Evolutionary conservation across 1,140 invertebrate genomes (phyloP), one percentile per base, ranked within the genome.

Genomic region (Achatina immaculata): DNA sequence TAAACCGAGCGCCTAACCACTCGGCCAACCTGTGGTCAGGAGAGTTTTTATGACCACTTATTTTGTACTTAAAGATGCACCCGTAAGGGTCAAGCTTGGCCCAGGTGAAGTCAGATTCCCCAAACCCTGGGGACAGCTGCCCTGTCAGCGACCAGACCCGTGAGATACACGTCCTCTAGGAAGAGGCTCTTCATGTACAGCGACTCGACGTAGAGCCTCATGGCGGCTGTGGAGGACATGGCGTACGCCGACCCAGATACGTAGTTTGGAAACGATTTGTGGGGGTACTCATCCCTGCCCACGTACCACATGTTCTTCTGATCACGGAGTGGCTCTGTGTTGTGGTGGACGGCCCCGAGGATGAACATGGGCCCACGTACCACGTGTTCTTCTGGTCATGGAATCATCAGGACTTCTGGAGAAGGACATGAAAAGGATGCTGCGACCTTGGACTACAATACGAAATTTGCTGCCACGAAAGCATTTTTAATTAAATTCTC

Each of bases 151-250:
- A 82, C 82, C 24, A 88, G 21, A 3, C 89, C 91, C 3, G 91
- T 91, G 1, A 91, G 84, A 80, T 89, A 92, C 31, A 91, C 88
- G 81, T 92, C 91, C 76, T 92, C 91, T n/a, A 92, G 83, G 66
- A 89, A 89, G 31, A 91, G 83, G 2, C 86, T 58, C 14, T 82
- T 84, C 4, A 69, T 75, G 24, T 78, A n/a, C 28, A 86, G 68
- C 6, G 90, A 86, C 6, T 85, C 87, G n/a, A 83, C 62, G 79
- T 87, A 90, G 31, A 92, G 80, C 3, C 86, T 76, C 43, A 77
- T 55, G 3, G 89, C 83, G n/a, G 90, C 73, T 16, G 82, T 81
- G 4, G 83, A 82, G 11, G 90, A 87, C 24, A 92, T 74, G 2
- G 90, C 82, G 82, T 92, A 92, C 0, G 90, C 87, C 0, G 89